phyloP scores from a whole-genome alignment of 2,888 invertebrate genomes.

The Ophioninae sp. region DNA sequence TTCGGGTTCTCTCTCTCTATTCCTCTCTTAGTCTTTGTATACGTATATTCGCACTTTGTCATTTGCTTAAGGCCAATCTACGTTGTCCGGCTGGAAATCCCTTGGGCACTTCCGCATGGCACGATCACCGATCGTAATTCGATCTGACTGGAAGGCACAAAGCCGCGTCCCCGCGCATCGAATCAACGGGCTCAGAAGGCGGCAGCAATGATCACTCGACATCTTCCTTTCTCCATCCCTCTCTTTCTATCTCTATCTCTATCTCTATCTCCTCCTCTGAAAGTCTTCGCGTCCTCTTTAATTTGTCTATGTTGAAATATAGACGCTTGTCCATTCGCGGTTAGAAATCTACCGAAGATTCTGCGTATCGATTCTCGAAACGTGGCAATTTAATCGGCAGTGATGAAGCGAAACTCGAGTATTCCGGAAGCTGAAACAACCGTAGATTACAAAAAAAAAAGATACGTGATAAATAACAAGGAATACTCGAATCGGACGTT shows the following conservation, averaged over 20 bases:
- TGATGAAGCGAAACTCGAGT: slow-evolving; percentile 17
- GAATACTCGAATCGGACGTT: neutral
- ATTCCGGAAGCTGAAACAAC: slow-evolving; percentile 25
- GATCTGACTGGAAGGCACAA: slow-evolving; percentile 73
- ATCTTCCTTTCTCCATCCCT: slow-evolving; percentile 27
- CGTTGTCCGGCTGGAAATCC: slow-evolving; percentile 69
- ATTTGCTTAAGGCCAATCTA: slow-evolving; percentile 78
- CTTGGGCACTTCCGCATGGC: slow-evolving; percentile 64
- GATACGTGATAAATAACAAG: slow-evolving; percentile 16
- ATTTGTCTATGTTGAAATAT: slow-evolving; percentile 19
- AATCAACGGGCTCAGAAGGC: slow-evolving; percentile 64
- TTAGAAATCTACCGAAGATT: slow-evolving; percentile 22
- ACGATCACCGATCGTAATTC: slow-evolving; percentile 77
- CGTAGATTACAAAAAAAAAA: neutral
- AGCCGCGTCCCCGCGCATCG: slow-evolving; percentile 61
- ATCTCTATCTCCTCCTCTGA: neutral
- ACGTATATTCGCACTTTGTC: slow-evolving; percentile 75
- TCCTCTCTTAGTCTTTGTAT: slow-evolving; percentile 33
- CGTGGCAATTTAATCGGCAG: slow-evolving; percentile 39
- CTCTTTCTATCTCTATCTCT: slow-evolving; percentile 18
- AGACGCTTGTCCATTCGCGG: neutral
- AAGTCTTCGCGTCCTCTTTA: slow-evolving; percentile 27
- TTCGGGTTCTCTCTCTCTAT: slow-evolving; percentile 31
- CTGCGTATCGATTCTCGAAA: slow-evolving; percentile 21
- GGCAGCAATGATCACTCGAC: slow-evolving; percentile 61